Conservation (phyloP, 1,140 invertebrate species). For the Neuroterus valhalla region DNA sequence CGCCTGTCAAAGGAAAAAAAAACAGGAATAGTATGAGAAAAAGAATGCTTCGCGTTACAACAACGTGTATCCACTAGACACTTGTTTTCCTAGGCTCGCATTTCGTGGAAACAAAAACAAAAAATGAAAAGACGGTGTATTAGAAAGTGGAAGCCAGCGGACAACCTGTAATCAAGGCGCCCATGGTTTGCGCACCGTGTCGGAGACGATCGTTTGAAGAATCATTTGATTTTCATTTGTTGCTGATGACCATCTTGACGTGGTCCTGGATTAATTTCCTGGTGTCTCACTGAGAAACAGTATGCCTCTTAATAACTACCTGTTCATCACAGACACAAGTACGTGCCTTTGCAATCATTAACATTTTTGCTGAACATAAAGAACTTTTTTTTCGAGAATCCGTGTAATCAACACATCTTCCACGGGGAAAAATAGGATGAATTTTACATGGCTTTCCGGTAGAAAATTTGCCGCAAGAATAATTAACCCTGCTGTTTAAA, state of each 20-base stretch:
- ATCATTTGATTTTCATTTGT: constrained; percentile 29
- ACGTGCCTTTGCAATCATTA: background rate
- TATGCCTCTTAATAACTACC: constrained; percentile 8
- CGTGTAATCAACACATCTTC: no score
- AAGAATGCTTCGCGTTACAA: background rate
- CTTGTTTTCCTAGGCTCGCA: no score
- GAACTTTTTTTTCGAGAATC: background rate
- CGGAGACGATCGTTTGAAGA: background rate
- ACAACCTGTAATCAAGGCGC: constrained; percentile 23
- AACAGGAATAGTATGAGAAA: background rate
- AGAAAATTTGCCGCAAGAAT: no score
- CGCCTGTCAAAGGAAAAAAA: background rate
- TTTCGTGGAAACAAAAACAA: background rate
- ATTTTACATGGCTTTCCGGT: no score
- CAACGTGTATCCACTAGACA: background rate
- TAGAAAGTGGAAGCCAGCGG: constrained; percentile 21
- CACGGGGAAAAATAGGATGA: no score
- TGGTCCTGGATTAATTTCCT: constrained; percentile 17
- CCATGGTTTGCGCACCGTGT: background rate
- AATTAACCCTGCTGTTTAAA: no score
- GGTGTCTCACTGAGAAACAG: constrained; percentile 5
- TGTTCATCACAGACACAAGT: background rate
- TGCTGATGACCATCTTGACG: constrained; percentile 23
- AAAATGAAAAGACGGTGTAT: constrained; percentile 5
- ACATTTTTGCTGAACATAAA: background rate